phyloP scores from a whole-genome alignment of 2,797 vertebrate species.

The Netta rufina region DNA sequence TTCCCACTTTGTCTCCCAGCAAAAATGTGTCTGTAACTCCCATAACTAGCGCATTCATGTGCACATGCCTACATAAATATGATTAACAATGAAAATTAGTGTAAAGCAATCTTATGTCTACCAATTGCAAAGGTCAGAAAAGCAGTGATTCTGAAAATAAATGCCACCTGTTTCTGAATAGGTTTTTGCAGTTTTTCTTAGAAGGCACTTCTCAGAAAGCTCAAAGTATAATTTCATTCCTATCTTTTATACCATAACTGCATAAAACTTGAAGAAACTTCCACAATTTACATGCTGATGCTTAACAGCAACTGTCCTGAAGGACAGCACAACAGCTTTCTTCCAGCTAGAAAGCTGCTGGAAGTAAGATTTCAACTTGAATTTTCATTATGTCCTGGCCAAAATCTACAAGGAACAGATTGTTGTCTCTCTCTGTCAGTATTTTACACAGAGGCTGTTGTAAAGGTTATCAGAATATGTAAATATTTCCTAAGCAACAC shows the following conservation, averaged over 20 bases:
- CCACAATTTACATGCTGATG: neutral
- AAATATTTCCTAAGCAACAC: neutral
- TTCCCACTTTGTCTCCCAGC: neutral
- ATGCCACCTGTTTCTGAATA: constrained; percentile 13
- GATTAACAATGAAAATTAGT: neutral
- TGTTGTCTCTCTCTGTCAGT: neutral
- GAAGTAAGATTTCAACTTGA: neutral
- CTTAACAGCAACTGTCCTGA: neutral
- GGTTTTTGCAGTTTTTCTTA: neutral
- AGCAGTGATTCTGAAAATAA: neutral
- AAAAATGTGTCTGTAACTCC: neutral
- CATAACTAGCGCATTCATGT: neutral
- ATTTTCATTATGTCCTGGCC: constrained; percentile 27
- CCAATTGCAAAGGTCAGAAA: neutral
- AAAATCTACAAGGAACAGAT: neutral
- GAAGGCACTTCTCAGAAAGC: neutral
- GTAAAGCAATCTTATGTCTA: neutral
- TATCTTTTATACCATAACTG: neutral
- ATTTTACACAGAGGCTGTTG: neutral
- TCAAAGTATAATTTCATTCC: neutral
- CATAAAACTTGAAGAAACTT: neutral
- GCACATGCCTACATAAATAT: neutral
- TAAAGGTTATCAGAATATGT: neutral
- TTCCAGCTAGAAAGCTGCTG: neutral
- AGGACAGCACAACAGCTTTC: neutral